A percentile compares a stretch with the other conserved stretches of the same genome.
Conservation (phyloP, 2,113 vertebrate genomes). For the Heteronetta atricapilla region DNA sequence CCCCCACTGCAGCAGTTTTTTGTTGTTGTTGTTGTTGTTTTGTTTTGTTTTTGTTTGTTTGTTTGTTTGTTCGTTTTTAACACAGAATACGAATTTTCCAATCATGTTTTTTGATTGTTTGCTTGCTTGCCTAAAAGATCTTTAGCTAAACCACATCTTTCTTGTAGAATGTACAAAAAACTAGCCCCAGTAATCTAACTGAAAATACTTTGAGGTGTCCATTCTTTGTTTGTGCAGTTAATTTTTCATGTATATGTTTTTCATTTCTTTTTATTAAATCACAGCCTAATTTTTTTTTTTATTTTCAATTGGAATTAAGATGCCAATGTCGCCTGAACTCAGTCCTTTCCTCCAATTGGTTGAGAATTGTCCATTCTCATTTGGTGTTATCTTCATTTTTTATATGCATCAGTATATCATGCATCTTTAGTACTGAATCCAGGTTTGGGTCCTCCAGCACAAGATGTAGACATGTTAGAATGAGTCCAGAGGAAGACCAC, state of each 20-base stretch:
- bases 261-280: background rate
- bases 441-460: too few species aligned
- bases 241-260: background rate
- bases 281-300: background rate
- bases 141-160: background rate
- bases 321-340: background rate
- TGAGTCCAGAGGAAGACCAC: too few species aligned
- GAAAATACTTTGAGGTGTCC: background rate
- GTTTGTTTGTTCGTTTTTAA: background rate
- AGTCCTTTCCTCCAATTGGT: background rate
- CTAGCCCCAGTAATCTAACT: background rate
- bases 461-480: too few species aligned
- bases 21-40: too few species aligned
- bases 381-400: background rate
- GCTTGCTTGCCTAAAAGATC: background rate
- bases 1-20: rapidly evolving
- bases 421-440: too few species aligned
- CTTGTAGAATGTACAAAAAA: background rate
- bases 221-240: background rate
- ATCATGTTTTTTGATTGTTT: background rate
- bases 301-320: background rate
- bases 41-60: background rate
- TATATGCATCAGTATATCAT: too few species aligned
- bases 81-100: background rate
- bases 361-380: background rate